Conservation (phyloP, 2,113 vertebrate genomes). For the Sturnira hondurensis region DNA sequence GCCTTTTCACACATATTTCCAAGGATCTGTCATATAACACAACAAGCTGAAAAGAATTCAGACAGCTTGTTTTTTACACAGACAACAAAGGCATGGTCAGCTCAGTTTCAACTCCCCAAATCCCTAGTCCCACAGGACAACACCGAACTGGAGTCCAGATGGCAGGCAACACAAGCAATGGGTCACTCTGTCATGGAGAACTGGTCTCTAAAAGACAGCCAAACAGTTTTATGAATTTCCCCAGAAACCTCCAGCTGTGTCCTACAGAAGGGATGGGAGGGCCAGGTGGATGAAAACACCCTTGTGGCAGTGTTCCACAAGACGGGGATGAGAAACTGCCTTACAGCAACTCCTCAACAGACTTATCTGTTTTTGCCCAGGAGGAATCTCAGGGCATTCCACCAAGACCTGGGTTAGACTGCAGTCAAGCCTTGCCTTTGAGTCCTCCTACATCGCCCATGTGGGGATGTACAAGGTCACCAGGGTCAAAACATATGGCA, state of each 20-base stretch:
- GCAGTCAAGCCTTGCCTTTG: not conserved
- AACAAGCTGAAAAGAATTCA: not conserved
- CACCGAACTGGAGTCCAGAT: not conserved
- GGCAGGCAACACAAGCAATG: not conserved
- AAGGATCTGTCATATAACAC: not conserved
- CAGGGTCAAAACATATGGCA: too few species aligned
- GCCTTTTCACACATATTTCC: not conserved
- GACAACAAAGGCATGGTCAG: not conserved
- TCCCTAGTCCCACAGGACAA: not conserved
- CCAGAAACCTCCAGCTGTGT: not conserved
- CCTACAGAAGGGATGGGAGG: too few species aligned
- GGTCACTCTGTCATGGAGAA: not conserved
- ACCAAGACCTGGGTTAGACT: not conserved
- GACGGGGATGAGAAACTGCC: not conserved
- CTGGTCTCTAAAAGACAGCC: not conserved
- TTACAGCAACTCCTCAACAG: not conserved
- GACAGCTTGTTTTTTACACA: not conserved
- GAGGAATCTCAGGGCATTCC: not conserved
- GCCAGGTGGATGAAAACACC: not conserved
- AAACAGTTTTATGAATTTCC: not conserved
- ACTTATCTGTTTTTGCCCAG: not conserved
- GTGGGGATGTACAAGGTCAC: not conserved
- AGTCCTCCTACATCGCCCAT: fast-evolving
- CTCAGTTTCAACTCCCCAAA: not conserved
- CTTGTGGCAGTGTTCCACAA: not conserved